Percentiles rank a stretch among this genome's conserved stretches.
Conservation (phyloP, 2,888 invertebrate species). For the Cremastinae sp. region DNA sequence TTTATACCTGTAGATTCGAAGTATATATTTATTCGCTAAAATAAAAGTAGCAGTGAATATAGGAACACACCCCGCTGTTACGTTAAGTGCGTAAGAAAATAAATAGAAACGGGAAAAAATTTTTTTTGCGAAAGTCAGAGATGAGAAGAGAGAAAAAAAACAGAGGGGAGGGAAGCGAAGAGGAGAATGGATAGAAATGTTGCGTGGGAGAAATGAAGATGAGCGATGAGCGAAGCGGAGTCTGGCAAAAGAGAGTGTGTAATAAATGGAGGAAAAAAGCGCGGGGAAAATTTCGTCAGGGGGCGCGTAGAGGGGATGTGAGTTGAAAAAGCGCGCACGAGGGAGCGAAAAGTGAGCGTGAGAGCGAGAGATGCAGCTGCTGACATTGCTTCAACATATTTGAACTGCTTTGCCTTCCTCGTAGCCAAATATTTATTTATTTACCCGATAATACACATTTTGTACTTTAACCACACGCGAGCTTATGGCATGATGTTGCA, state of each 20-base stretch:
- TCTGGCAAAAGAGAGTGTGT: background rate
- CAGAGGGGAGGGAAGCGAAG: slow-evolving; percentile 5
- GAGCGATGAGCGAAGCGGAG: background rate
- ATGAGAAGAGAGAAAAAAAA: slow-evolving; percentile 25
- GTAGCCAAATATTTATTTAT: slow-evolving; percentile 79
- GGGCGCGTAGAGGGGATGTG: slow-evolving; percentile 52
- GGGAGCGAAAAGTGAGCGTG: slow-evolving; percentile 63
- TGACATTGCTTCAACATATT: slow-evolving; percentile 77
- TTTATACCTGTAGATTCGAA: no score
- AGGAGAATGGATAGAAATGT: background rate
- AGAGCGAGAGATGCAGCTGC: slow-evolving; percentile 65
- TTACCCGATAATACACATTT: slow-evolving; percentile 74
- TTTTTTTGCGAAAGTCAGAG: no score
- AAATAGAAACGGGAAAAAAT: no score
- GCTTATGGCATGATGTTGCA: slow-evolving; percentile 37
- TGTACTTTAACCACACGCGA: slow-evolving; percentile 63
- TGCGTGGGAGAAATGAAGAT: no score
- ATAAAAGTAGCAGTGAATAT: no score
- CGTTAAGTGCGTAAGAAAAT: no score
- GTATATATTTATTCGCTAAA: no score
- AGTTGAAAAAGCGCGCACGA: slow-evolving; percentile 42
- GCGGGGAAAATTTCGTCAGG: slow-evolving; percentile 40
- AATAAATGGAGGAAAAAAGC: background rate
- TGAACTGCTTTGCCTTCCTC: slow-evolving; percentile 74
- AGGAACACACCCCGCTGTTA: no score